Base-by-base conservation (phyloP, 2,797 vertebrate genomes). In the Lagorchestes hirsutus region DNA sequence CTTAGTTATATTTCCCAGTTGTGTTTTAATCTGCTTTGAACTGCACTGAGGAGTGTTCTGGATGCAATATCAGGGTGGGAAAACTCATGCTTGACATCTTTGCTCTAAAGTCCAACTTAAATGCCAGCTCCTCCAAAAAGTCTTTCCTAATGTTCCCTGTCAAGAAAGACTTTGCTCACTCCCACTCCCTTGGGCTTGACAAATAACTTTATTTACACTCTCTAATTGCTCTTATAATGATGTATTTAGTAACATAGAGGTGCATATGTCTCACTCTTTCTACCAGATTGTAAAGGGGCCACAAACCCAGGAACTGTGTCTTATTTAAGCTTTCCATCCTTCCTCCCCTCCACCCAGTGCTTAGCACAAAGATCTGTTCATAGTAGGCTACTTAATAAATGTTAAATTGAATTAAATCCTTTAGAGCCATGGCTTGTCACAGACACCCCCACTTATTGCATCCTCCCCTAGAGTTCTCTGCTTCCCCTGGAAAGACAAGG, bases 401-500 rank as follows among this genome's bases (percentile, higher is more conserved):
- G 74, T 46, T 46, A 46, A 87, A 27, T 87, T 46, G 74, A 87
- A 50, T 87, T 87, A 46, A 87, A 87, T 87, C 22, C 74, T 87
- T 46, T 27, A 87, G 40, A 87, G 40, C 9, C 40, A 46, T 46
- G 74, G 22, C 74, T 87, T 87, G 40, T 87, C 40, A 87, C 74
- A 46, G 74, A 24, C 40, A 50, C 74, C 74, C 22, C 40, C 74
- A 87, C 40, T 87, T 87, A 87, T 50, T 87, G 22, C 40, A 87
- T 87, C 74, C 40, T 87, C 40, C 18, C 40, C 74, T 87, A 87
- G 74, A 87, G 74, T 87, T 87, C 9, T 87, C 74, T 54, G 40
- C 34, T 91, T 55, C 54, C 54, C 54, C 54, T 91, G 90, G 90
- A 91, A 91, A 91, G 90, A 91, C 90, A 90, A 55, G 34, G 54